Evolutionary conservation across 2,113 vertebrate genomes (phyloP), one percentile per base, ranked within the genome.

Genomic region (Dicrurus megarhynchus): DNA sequence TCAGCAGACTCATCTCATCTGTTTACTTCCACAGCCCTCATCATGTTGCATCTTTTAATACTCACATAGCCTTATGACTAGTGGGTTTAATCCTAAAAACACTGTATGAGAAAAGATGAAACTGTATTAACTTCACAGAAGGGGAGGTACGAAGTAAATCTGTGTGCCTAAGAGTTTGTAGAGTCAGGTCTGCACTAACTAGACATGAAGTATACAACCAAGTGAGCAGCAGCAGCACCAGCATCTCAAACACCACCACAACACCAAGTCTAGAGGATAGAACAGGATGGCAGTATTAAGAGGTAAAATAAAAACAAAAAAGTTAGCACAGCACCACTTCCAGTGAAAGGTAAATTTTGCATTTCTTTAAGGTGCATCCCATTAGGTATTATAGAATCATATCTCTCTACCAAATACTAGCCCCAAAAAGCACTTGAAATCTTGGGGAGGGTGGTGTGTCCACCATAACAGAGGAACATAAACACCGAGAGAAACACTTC

Each of bases 1-100:
- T 96, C 93, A 94, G 92, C 88, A 96, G 83, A 96, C 73, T 94
- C 96, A 95, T 94, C 93, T 92, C 84, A 95, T 89, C 94, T 87
- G 71, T 83, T 80, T 87, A 68, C 57, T 60, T 93, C 55, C 84
- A 61, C 37, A 79, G 46, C 84, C 77, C 77, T 92, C 77, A 89
- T 74, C 79, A 32, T 67, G 77, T 82, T 4, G 4, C 55, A 73
- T 74, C 70, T 85, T 87, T 90, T 90, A 91, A 93, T 88, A 83
- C 82, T 83, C 63, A 7, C 55, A 55, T 13, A 77, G 35, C 52
- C 33, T 65, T 63, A 84, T 11, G 49, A 79, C 71, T 49, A 90
- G 28, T 26, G 47, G 5, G 8, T 18, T 95, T 95, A 84, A 82
- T 85, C 49, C 81, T 91, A 60, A 68, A 93, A 75, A 28, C 23